These are phyloP conservation scores for Gymnosoma rotundatum DNA, from an alignment of 2,888 invertebrate genomes.

Conservation along the genomic window DNA sequence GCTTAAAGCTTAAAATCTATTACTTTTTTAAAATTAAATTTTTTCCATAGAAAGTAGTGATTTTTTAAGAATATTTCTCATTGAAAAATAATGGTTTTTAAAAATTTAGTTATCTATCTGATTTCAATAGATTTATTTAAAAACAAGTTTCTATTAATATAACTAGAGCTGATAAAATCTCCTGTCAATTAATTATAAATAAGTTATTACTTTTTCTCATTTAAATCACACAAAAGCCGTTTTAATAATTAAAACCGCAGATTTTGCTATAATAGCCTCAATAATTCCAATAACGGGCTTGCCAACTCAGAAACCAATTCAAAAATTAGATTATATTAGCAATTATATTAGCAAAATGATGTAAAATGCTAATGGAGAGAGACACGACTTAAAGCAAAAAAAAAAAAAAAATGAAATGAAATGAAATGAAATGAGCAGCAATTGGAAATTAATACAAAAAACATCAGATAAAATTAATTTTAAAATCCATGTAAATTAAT, in stretches of 20 bases:
- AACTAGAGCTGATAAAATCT: neutral
- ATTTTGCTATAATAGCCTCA: constrained; percentile 49
- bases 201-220: neutral
- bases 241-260: constrained; percentile 68
- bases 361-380: too few species aligned
- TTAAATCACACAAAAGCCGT: constrained; percentile 52
- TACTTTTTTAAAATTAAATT: too few species aligned
- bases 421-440: neutral
- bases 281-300: constrained; percentile 53
- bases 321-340: constrained; percentile 63
- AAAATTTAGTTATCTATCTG: too few species aligned
- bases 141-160: too few species aligned
- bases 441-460: constrained; percentile 9
- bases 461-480: constrained; percentile 22
- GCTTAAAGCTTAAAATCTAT: too few species aligned
- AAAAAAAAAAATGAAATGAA: neutral
- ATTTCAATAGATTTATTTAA: too few species aligned
- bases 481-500: constrained; percentile 34
- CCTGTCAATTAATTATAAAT: neutral
- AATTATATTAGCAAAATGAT: too few species aligned
- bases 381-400: neutral
- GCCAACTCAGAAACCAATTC: constrained; percentile 57
- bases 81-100: too few species aligned
- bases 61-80: too few species aligned
- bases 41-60: too few species aligned